Base-by-base conservation (phyloP, 1,140 invertebrate genomes). In the Anoplophora glabripennis region DNA sequence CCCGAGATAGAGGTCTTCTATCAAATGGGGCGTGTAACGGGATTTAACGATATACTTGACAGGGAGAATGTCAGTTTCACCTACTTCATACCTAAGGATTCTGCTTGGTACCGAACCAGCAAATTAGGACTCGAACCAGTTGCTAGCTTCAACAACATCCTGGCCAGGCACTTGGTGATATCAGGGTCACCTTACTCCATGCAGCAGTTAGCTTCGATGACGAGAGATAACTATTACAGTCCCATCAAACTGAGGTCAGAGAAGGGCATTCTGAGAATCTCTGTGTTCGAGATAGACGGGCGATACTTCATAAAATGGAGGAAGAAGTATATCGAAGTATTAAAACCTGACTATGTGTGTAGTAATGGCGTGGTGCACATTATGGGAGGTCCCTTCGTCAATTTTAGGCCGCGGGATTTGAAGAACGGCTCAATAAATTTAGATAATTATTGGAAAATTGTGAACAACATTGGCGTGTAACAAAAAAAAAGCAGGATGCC, bases 321-420 rank as follows among this genome's bases (percentile, higher is more conserved):
- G 9, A 57, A 53, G 11, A 53, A 35, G 15, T 53, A 53, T 15
- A 65, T 71, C n/a, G 47, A 61, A 34, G 56, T 71, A 3, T 12
- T 61, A 10, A 49, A 57, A 35, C 36, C 65, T 1, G 59, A 71
- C 42, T 67, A 69, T 35, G 53, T 60, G 18, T 71, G 69, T 42
- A 63, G 47, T 5, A 62, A 71, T 53, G 69, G 69, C 8, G 51
- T 71, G 10, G 47, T 71, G 7, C 69, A 71, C 51, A 35, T 71
- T 10, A 60, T 71, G 34, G 62, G 64, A 12, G 45, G 51, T 7
- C 61, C 66, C 8, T 38, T 62, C 0, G 35, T 37, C 11, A 47
- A 59, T 47, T 40, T 57, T 11, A 38, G n/a, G n/a, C n/a, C 15
- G 18, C 11, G 28, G 45, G n/a, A 17, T 28, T 3, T 28, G 5